phyloP scores from a whole-genome alignment of 2,888 invertebrate species.

The Cosmopolites sordidus region DNA sequence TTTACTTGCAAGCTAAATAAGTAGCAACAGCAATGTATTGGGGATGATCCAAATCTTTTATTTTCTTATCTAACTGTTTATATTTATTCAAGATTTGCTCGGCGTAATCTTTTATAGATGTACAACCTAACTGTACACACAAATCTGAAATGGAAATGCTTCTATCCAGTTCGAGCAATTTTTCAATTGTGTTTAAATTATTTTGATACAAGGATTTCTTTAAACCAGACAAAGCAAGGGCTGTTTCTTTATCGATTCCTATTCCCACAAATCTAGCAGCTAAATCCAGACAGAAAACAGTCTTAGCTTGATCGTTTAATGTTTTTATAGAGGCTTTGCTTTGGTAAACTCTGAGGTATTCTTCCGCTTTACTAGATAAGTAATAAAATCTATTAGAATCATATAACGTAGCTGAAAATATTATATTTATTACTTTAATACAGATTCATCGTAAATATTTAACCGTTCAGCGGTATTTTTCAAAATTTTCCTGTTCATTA shows the following conservation, averaged over 20 bases:
- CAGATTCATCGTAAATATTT: constrained; percentile 28
- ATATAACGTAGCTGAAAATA: not conserved
- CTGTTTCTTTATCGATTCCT: constrained; percentile 52
- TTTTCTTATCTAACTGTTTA: constrained; percentile 49
- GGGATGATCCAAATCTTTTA: constrained; percentile 56
- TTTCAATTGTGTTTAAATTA: constrained; percentile 56
- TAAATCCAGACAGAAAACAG: constrained; percentile 59
- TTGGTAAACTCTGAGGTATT: constrained; percentile 52
- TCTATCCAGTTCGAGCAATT: constrained; percentile 57
- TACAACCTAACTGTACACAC: constrained; percentile 57
- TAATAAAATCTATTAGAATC: not conserved
- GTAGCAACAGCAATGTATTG: constrained; percentile 64
- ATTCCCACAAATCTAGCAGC: constrained; percentile 53
- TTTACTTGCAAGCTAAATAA: constrained; percentile 59
- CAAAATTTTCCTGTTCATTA: constrained; percentile 25
- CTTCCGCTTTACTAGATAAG: constrained; percentile 48
- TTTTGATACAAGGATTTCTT: constrained; percentile 55
- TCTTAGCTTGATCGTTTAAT: constrained; percentile 58
- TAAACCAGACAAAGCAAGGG: constrained; percentile 56
- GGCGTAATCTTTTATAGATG: constrained; percentile 49
- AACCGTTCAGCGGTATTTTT: constrained; percentile 28
- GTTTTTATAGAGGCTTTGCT: constrained; percentile 47
- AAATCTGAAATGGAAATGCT: constrained; percentile 53
- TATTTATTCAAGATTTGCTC: constrained; percentile 55
- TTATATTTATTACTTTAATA: constrained; percentile 28